Base-by-base conservation (phyloP, 2,113 vertebrate species). In the Zingel zingel region DNA sequence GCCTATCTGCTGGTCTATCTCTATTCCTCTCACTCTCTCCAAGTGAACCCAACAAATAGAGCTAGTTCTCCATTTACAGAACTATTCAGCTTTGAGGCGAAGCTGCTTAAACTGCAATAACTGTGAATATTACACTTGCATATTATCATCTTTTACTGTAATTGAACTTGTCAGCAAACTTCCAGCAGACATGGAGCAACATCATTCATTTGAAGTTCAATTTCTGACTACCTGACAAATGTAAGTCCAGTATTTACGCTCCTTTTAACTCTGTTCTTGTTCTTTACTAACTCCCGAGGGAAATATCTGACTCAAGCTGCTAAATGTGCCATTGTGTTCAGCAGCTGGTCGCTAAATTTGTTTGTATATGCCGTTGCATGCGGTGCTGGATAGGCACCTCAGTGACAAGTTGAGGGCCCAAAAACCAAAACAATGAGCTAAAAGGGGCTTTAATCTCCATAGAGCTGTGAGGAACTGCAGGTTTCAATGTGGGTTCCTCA, bases 21-120 rank as follows among this genome's bases (percentile, higher is more conserved):
- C 16, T 67, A 10, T 10, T 39, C 8, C 62, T 53, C 51, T 81
- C 47, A 19, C 39, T 51, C 43, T 80, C 70, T 79, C 58, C 33
- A 70, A 36, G 15, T 57, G 5, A 61, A 67, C 18, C 67, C 61
- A 56, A 74, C 58, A 79, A 56, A 57, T 8, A 13, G 18, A 83
- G 64, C 53, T 48, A 8, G 2, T 36, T 57, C 12, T 21, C 36
- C n/a, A 36, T 61, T 67, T 62, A 72, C 45, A 74, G 30, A 69
- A 25, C 9, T 14, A 66, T 64, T 68, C 5, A 64, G 21, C 45
- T 19, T 39, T 36, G 58, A 58, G 8, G 19, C 71, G 63, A 57
- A 59, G 16, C 33, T 68, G 19, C 18, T 68, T n/a, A 59, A 76
- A 45, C 47, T 53, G 43, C 57, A 56, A 21, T 21, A 45, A 56